Evolutionary conservation across 2,888 invertebrate genomes (phyloP).

Genomic region (Nephrotoma flavescens): DNA sequence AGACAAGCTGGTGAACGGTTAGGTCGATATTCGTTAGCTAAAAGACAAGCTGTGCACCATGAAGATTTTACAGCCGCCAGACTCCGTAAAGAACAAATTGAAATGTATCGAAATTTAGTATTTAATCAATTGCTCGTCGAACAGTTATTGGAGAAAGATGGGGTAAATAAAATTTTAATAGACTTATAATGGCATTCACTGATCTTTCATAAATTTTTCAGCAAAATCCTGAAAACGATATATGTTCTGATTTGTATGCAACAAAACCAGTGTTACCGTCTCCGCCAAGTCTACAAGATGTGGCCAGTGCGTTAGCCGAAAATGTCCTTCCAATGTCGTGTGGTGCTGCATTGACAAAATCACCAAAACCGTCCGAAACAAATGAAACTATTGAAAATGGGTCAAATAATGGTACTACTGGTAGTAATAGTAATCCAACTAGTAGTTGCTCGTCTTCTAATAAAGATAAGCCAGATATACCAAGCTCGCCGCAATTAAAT

Average conservation of each 20-base stretch:
- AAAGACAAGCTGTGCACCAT: conserved; percentile 77
- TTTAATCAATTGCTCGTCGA: conserved; percentile 60
- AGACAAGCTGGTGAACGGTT: conserved; percentile 76
- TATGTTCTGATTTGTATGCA: conserved; percentile 27
- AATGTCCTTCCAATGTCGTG: conserved; percentile 19
- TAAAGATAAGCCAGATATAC: conserved; percentile 19
- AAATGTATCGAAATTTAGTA: conserved; percentile 63
- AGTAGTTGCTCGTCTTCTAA: background rate
- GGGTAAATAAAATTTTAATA: conserved; percentile 33
- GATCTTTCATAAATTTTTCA: background rate
- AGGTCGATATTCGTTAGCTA: conserved; percentile 81
- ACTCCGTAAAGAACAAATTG: conserved; percentile 76
- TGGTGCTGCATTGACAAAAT: conserved; percentile 20
- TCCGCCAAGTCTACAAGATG: conserved; percentile 31
- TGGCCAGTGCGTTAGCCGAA: conserved; percentile 28
- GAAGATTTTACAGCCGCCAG: conserved; percentile 89
- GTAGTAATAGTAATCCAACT: background rate
- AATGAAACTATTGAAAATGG: background rate
- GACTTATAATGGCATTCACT: background rate
- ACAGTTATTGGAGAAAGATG: conserved; percentile 63
- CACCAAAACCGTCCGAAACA: background rate
- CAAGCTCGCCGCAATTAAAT: conserved; percentile 25
- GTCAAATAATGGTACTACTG: background rate
- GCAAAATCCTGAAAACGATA: conserved; percentile 22
- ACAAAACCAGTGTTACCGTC: conserved; percentile 27